Evolutionary conservation across 2,113 vertebrate genomes (phyloP).

Genomic region (Calcarius ornatus): DNA sequence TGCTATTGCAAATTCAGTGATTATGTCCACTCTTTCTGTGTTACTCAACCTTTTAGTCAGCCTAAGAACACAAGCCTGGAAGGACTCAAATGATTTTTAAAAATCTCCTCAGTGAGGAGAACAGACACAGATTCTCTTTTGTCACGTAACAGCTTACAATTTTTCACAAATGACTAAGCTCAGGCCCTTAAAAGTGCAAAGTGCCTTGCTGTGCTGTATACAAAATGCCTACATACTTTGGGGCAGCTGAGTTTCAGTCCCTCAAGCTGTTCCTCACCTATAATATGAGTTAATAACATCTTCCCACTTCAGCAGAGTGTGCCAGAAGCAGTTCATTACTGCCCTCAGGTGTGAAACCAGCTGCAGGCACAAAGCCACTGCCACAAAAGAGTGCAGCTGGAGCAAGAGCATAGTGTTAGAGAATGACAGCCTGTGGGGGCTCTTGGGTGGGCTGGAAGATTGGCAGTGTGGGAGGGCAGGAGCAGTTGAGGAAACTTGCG

Average conservation of each 20-base stretch:
- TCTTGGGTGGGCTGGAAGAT: background rate
- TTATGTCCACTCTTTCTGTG: background rate
- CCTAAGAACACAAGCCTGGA: background rate
- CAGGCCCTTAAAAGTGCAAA: background rate
- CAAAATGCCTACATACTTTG: background rate
- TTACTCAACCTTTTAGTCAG: background rate
- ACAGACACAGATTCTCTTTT: background rate
- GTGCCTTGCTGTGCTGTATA: background rate
- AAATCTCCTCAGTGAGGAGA: background rate
- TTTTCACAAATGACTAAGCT: background rate
- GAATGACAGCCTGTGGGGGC: background rate
- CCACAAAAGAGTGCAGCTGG: background rate
- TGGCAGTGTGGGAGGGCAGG: background rate
- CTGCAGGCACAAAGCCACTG: background rate
- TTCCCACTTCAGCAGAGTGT: background rate
- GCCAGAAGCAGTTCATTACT: slow-evolving; percentile 4
- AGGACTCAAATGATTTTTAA: background rate
- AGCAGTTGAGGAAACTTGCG: background rate
- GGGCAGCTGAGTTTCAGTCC: background rate
- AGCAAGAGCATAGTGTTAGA: fast-evolving
- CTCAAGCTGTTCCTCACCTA: background rate
- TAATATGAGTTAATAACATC: background rate
- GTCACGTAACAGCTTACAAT: background rate
- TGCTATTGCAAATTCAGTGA: background rate
- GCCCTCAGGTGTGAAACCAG: slow-evolving; percentile 24